phyloP scores from a whole-genome alignment of 1,140 invertebrate genomes.

The Euura lappo region DNA sequence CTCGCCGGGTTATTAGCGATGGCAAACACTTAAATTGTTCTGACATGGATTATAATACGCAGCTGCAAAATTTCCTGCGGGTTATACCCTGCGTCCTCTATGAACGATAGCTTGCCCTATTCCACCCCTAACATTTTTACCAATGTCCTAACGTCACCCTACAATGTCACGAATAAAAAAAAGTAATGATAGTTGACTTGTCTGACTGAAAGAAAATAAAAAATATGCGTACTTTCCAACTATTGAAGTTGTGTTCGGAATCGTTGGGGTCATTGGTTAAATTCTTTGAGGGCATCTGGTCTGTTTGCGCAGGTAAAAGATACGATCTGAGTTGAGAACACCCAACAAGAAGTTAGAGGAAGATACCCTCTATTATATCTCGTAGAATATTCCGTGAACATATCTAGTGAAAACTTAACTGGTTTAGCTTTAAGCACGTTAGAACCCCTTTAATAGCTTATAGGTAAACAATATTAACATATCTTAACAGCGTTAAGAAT shows the following conservation, averaged over 20 bases:
- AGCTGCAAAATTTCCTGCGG: conserved; percentile 31
- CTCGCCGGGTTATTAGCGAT: conserved; percentile 53
- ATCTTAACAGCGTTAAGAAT: conserved; percentile 63
- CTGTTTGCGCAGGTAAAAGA: neutral
- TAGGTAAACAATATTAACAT: conserved; percentile 64
- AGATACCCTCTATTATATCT: conserved; percentile 29
- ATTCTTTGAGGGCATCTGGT: neutral
- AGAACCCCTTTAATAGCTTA: conserved; percentile 61
- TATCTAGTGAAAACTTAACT: conserved; percentile 59
- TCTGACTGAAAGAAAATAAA: no score
- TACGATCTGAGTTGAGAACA: conserved; percentile 4
- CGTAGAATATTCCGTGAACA: conserved; percentile 48
- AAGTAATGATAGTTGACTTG: no score
- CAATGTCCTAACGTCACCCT: no score
- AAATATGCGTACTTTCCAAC: no score
- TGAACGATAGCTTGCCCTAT: neutral
- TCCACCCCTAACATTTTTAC: neutral
- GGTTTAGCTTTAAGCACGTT: conserved; percentile 61
- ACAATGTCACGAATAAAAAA: no score
- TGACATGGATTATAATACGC: conserved; percentile 35
- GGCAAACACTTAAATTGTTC: conserved; percentile 56
- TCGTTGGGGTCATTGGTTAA: neutral
- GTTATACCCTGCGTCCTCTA: neutral
- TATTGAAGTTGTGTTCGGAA: neutral
- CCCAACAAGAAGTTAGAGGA: conserved; percentile 3